Percentiles rank a stretch among this genome's conserved stretches.
These are phyloP conservation scores for Lymantria monacha DNA, from an alignment of 2,888 invertebrate genomes.

Conservation along the genomic window DNA sequence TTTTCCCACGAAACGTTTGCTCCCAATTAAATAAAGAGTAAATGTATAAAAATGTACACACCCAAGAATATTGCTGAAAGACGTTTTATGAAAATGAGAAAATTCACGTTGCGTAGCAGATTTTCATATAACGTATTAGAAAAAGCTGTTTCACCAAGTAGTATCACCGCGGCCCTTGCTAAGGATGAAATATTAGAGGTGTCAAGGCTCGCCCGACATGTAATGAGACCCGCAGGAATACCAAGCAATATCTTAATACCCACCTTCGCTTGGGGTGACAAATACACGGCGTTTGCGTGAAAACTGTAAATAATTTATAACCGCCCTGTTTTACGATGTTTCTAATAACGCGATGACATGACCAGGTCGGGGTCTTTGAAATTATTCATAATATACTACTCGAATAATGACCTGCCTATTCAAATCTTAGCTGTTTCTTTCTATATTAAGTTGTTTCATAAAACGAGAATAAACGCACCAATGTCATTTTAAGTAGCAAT, in stretches of 20 bases:
- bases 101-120: slow-evolving; percentile 30
- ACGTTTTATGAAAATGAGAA: slow-evolving; percentile 60
- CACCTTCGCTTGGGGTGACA: slow-evolving; percentile 71
- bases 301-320: slow-evolving; percentile 79
- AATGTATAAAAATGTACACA: slow-evolving; percentile 41
- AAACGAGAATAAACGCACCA: slow-evolving; percentile 48
- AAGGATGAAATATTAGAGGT: slow-evolving; percentile 74
- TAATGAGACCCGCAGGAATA: slow-evolving; percentile 79
- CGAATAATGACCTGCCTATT: slow-evolving; percentile 51
- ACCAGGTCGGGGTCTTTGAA: slow-evolving; percentile 45
- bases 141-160: slow-evolving; percentile 44
- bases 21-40: slow-evolving; percentile 70
- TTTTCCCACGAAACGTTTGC: slow-evolving; percentile 60
- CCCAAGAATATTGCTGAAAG: slow-evolving; percentile 36
- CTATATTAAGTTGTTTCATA: slow-evolving; percentile 43
- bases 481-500: slow-evolving; percentile 43
- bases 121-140: slow-evolving; percentile 46
- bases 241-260: slow-evolving; percentile 80
- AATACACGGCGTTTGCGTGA: slow-evolving; percentile 70
- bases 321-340: slow-evolving; percentile 62
- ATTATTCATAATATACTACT: slow-evolving; percentile 48
- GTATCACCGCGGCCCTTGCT: slow-evolving; percentile 44
- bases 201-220: slow-evolving; percentile 59
- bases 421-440: slow-evolving; percentile 40
- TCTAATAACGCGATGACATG: slow-evolving; percentile 62